Conservation (phyloP, 2,888 invertebrate species). For the Xestia sexstrigata region DNA sequence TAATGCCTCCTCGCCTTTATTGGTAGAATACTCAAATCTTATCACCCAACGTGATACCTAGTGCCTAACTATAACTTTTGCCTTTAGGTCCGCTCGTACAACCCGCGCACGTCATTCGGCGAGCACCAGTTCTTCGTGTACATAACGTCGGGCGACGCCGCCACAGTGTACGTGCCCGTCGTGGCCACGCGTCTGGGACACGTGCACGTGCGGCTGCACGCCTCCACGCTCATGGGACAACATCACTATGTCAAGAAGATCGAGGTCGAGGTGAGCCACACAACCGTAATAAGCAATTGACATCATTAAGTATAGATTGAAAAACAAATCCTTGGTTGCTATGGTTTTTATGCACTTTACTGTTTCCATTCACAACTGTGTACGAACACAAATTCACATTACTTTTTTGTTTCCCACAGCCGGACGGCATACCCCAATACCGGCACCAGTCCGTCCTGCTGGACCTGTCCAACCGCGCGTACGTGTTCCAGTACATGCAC, state of each 20-base stretch:
- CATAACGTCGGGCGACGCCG: constrained; percentile 94
- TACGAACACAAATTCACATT: neutral
- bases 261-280: constrained; percentile 67
- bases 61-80: neutral
- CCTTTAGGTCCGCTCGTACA: constrained; percentile 93
- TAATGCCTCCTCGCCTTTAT: neutral
- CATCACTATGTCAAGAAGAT: constrained; percentile 92
- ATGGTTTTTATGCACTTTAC: neutral
- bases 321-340: neutral
- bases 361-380: neutral
- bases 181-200: constrained; percentile 92
- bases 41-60: neutral
- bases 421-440: constrained; percentile 97
- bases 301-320: too few relatives aligned
- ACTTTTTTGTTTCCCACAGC: constrained; percentile 78
- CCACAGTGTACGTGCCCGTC: constrained; percentile 97
- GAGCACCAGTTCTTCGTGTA: constrained; percentile 99
- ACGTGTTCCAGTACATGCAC: constrained; percentile 98
- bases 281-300: neutral
- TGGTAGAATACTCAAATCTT: neutral
- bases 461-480: constrained; percentile 97
- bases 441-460: constrained; percentile 97
- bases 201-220: constrained; percentile 92
- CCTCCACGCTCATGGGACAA: constrained; percentile 93
- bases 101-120: constrained; percentile 97